Evolutionary conservation across 2,888 invertebrate genomes (phyloP).

Genomic region (Chymomyza procnemis): DNA sequence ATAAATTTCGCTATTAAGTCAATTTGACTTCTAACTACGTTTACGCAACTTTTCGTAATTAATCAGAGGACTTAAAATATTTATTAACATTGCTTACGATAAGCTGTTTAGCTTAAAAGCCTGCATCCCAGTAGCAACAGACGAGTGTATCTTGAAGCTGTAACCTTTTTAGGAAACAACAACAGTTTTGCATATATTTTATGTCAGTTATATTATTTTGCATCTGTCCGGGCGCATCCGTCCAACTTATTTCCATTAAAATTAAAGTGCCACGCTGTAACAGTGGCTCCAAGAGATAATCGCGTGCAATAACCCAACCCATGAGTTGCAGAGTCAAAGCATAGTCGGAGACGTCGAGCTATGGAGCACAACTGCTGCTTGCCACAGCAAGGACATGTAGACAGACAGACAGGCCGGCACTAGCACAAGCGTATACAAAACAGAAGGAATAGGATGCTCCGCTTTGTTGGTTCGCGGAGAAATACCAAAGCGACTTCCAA

Average conservation of each 20-base stretch:
- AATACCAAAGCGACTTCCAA: neutral
- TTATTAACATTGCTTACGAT: too few species aligned
- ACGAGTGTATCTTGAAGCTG: neutral
- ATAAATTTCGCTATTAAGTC: too few species aligned
- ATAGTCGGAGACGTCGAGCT: too few species aligned
- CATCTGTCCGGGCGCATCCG: neutral
- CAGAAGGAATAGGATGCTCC: neutral
- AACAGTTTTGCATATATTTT: neutral
- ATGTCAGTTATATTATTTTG: neutral
- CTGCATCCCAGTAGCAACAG: neutral
- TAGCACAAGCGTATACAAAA: neutral
- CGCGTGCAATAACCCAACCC: conserved; percentile 32
- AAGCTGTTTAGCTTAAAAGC: too few species aligned
- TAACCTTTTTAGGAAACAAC: neutral
- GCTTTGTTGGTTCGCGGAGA: neutral
- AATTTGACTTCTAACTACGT: too few species aligned
- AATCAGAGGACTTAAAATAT: too few species aligned
- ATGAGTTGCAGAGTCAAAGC: neutral
- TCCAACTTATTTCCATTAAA: conserved; percentile 3
- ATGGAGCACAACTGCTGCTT: neutral
- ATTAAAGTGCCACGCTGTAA: conserved; percentile 20
- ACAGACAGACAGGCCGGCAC: neutral
- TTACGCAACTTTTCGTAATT: too few species aligned
- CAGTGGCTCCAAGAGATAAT: conserved; percentile 26
- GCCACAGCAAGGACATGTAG: neutral